Base-by-base conservation (phyloP, 2,113 vertebrate species). In the Willisornis vidua region DNA sequence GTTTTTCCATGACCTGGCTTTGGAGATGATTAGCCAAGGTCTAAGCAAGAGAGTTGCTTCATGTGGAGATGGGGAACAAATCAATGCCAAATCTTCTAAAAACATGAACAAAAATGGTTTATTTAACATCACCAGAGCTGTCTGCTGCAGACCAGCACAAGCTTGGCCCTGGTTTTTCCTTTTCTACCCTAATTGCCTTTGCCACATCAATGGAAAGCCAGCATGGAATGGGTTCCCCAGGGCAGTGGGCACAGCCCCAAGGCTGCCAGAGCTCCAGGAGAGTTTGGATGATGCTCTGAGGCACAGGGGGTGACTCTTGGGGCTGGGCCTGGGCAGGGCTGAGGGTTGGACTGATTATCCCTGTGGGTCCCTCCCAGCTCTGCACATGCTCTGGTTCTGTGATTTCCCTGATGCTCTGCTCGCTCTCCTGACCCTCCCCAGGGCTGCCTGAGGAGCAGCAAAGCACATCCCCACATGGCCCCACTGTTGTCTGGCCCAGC, bases 401-500 rank as follows among this genome's bases (percentile, higher is more conserved):
- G 35, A 61, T 17, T 43, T 39, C n/a, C 6, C n/a, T 28, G 33
- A 8, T 24, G 48, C n/a, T 48, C 18, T 23, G 18, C 46, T 80
- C n/a, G 25, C 28, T 59, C 54, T 48, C 48, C 71, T 48, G 46
- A 25, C 28, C 18, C 46, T 68, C 10, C 49, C 0, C 0, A 89
- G 24, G n/a, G n/a, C 0, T 0, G 26, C 10, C n/a, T 1, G 3
- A 83, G 48, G 26, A 78, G 28, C 59, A 79, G 57, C 19, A 41
- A 35, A 22, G 11, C 57, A 8, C 1, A 10, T 66, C 26, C 33
- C 33, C 33, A 3, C 59, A 2, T 18, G 17, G 23, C 28, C 39
- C 22, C 3, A 3, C 6, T 39, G 67, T n/a, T 33, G 18, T 31
- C 52, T 3, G 3, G 26, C 15, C 72, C 41, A 29, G 9, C 57